Base-by-base conservation (phyloP, 2,113 vertebrate genomes). In the Bubo blakistoni region DNA sequence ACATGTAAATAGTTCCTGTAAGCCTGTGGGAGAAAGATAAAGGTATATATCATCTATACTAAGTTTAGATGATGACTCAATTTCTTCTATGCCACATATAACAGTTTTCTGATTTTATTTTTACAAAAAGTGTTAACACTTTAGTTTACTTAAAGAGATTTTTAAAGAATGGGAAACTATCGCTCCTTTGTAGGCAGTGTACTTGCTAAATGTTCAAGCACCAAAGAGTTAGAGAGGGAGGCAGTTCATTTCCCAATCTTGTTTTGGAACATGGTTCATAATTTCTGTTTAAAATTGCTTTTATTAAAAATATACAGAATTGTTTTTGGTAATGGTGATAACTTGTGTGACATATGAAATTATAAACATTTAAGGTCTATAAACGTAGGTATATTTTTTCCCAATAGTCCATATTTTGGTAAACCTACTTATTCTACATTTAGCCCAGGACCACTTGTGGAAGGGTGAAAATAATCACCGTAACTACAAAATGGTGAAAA, bases 301-400 rank as follows among this genome's bases (percentile, higher is more conserved):
- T 70, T 59, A 27, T 44, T 44, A 32, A 74, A 52, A 86, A 69
- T 13, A 67, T 26, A 18, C 15, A 80, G 5, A 66, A 7, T 55
- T 82, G 17, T 5, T 58, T 72, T 42, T 2, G 4, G 13, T 65
- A 49, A 32, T 8, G 20, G 6, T 59, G 10, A 15, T 46, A 65
- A 66, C 3, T 4, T 70, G 2, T 21, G 20, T 71, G 21, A 8
- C 6, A 55, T 46, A 47, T 26, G 24, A 77, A 76, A 71, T 40
- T 3, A n/a, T 58, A 78, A 84, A 40, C 58, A 69, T 77, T 77
- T 94, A 91, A 93, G 52, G 86, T 83, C 73, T 89, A 94, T 94
- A 92, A 88, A 93, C 17, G 61, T 76, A 81, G 47, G 55, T 70
- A 81, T 40, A 54, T 61, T 80, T 18, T 62, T 90, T 95, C 82